A percentile compares a stretch with the other conserved stretches of the same genome.
phyloP scores from a whole-genome alignment of 1,140 invertebrate species.

The Coboldia fuscipes region DNA sequence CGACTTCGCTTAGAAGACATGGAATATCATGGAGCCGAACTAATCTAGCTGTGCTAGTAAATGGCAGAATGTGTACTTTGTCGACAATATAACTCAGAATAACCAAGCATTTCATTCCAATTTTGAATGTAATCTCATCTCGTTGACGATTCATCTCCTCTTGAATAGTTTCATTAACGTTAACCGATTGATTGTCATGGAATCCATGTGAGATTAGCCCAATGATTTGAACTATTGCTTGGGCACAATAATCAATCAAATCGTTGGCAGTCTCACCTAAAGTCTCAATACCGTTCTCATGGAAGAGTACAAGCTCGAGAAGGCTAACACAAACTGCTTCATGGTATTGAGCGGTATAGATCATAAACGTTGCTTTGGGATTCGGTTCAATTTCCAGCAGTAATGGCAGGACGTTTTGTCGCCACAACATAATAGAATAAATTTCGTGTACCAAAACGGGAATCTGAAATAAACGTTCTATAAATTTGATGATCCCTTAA shows the following conservation, averaged over 20 bases:
- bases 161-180: slow-evolving; percentile 20
- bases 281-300: slow-evolving; percentile 42
- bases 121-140: slow-evolving; percentile 40
- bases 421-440: slow-evolving; percentile 55
- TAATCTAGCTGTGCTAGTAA: slow-evolving; percentile 35
- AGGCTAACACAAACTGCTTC: slow-evolving; percentile 43
- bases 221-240: slow-evolving; percentile 29
- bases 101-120: slow-evolving; percentile 44
- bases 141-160: slow-evolving; percentile 40
- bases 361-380: slow-evolving; percentile 41
- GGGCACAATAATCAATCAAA: slow-evolving; percentile 48
- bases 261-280: slow-evolving; percentile 46
- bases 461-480: slow-evolving; percentile 23
- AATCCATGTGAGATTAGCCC: slow-evolving; percentile 17
- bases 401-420: slow-evolving; percentile 44
- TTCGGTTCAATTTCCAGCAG: slow-evolving; percentile 39
- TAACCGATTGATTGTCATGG: slow-evolving; percentile 12
- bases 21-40: slow-evolving; percentile 47
- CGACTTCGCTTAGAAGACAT: slow-evolving; percentile 41
- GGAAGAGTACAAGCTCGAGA: slow-evolving; percentile 50
- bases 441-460: slow-evolving; percentile 49
- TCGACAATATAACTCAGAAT: slow-evolving; percentile 36
- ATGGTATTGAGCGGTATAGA: slow-evolving; percentile 51
- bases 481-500: slow-evolving; percentile 1
- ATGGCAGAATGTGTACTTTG: slow-evolving; percentile 30